Percentiles rank a stretch among this genome's conserved stretches.
These are phyloP conservation scores for Pogonus chalceus DNA, from an alignment of 1,140 invertebrate species.

Conservation along the genomic window DNA sequence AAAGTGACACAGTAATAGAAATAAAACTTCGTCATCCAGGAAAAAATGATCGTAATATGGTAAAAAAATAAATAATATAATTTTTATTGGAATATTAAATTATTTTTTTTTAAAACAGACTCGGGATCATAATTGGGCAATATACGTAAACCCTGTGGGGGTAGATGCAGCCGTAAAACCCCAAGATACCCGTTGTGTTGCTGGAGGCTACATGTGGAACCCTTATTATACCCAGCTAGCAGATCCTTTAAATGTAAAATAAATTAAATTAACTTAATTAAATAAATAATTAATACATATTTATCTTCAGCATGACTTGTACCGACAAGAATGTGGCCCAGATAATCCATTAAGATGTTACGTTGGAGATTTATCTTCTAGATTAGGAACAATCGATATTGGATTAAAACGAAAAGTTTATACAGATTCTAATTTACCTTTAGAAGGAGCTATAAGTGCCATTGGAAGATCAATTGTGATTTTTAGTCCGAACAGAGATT, in stretches of 20 bases:
- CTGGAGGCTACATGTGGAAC: conserved; percentile 87
- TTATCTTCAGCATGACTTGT: conserved; percentile 62
- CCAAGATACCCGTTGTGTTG: conserved; percentile 71
- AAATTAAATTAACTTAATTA: conserved; percentile 14
- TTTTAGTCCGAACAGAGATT: conserved; percentile 59
- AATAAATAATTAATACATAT: neutral
- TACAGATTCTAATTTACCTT: conserved; percentile 77
- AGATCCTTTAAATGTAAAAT: conserved; percentile 78
- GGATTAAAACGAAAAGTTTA: conserved; percentile 68
- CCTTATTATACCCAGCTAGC: conserved; percentile 84
- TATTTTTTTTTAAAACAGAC: conserved; percentile 44
- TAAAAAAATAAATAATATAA: conserved; percentile 32
- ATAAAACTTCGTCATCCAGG: conserved; percentile 78
- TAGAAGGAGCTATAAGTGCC: conserved; percentile 65
- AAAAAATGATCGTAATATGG: conserved; percentile 66
- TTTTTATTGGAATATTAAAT: neutral
- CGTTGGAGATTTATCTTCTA: conserved; percentile 81
- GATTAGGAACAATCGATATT: conserved; percentile 74
- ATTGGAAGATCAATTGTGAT: conserved; percentile 80
- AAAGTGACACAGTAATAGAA: conserved; percentile 83
- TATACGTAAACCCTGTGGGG: conserved; percentile 88
- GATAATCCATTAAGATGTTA: conserved; percentile 84
- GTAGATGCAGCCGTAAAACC: conserved; percentile 79
- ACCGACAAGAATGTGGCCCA: conserved; percentile 74
- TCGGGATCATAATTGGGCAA: conserved; percentile 78